phyloP scores from a whole-genome alignment of 2,113 vertebrate genomes.

The Ovis aries region DNA sequence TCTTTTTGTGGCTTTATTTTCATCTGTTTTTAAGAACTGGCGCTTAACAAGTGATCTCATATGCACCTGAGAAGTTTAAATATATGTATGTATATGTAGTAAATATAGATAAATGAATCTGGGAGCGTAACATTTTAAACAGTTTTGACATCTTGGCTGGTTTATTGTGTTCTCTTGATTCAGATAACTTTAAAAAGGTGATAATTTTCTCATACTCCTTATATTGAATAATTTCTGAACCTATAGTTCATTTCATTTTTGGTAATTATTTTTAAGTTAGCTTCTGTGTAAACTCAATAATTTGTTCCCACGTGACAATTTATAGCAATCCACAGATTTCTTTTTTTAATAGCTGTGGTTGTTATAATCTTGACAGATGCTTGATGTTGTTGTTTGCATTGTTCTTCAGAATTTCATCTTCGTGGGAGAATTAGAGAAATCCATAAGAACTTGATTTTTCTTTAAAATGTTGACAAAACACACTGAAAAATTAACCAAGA shows the following conservation, averaged over 20 bases:
- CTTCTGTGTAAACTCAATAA: slow-evolving; percentile 12
- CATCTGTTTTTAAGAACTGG: slow-evolving; percentile 1
- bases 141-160: not conserved
- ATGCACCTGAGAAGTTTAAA: not conserved
- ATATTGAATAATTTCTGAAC: slow-evolving; percentile 10
- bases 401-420: slow-evolving; percentile 41
- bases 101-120: not conserved
- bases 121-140: not conserved
- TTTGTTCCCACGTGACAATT: slow-evolving; percentile 30
- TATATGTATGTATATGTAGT: not conserved
- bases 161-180: slow-evolving; percentile 17
- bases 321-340: slow-evolving; percentile 2
- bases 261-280: slow-evolving; percentile 45
- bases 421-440: slow-evolving; percentile 29
- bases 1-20: slow-evolving; percentile 50
- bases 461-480: slow-evolving; percentile 5
- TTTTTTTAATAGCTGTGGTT: not conserved
- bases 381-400: slow-evolving; percentile 29
- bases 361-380: slow-evolving; percentile 43
- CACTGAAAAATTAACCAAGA: not conserved
- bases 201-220: slow-evolving; percentile 12
- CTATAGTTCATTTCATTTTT: slow-evolving; percentile 40
- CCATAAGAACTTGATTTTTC: slow-evolving; percentile 17
- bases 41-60: slow-evolving; percentile 48
- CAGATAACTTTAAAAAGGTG: slow-evolving; percentile 14